Base-by-base conservation (phyloP, 2,797 vertebrate genomes). In the Meda fulgida region DNA sequence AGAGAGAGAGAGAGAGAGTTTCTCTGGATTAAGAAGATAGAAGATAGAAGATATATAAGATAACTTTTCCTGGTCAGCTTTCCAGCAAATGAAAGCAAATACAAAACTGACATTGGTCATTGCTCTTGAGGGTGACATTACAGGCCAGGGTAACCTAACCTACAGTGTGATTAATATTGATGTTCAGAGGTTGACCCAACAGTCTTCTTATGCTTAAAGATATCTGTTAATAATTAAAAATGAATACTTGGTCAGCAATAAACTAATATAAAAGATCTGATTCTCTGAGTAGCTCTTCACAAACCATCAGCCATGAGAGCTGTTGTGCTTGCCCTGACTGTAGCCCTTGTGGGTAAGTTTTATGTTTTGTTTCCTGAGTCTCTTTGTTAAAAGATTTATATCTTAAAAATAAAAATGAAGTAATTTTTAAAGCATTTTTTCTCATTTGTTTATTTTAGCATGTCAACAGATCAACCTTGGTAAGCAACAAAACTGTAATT, bases 281-380 rank as follows among this genome's bases (percentile, higher is more conserved):
- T 11, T 69, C 10, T 76, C 40, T n/a, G 4, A 40, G 6, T 2
- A 29, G 21, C n/a, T 76, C 48, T 78, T 75, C 46, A 89, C 89
- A 85, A 51, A 78, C 46, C 80, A 43, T 19, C 81, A 75, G 79
- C 78, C 83, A 92, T 92, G 92, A 91, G 86, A 87, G 86, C 81
- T 63, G 69, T 90, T 78, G 84, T 92, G 80, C 87, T 92, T 60
- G 86, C 89, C 36, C 69, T 92, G 90, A 89, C 90, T 83, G 51
- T 92, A 40, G 90, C 91, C 90, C 87, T 92, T 75, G 92, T 89
- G 89, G 92, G 92, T 92, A 88, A 51, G 43, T 46, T 46, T 14
- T 46, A 40, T 40, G 43, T 46, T 46, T 5, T 46, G 0, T 0
- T 48, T 48, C 13, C 43, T 46, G 43, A 16, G 4, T 48, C 14